Percentiles rank a stretch among this genome's conserved stretches.
Evolutionary conservation across 2,113 vertebrate genomes (phyloP).

Genomic region (Ctenodactylus gundi): DNA sequence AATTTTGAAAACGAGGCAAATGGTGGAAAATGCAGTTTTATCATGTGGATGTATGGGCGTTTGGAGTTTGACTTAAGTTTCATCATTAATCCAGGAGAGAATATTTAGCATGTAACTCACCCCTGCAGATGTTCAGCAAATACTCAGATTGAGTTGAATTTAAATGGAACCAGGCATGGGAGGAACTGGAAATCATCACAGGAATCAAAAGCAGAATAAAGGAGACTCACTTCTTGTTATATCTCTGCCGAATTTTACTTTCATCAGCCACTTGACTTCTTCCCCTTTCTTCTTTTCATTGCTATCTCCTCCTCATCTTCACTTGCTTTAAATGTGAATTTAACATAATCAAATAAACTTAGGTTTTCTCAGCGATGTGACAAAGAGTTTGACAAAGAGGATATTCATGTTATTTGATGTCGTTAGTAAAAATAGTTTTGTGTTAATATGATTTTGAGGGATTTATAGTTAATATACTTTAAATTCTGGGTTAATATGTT

Average conservation of each 20-base stretch:
- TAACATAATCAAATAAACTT: neutral
- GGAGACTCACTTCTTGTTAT: neutral
- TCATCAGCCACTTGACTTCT: neutral
- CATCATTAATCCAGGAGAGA: neutral
- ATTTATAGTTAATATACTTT: conserved; percentile 13
- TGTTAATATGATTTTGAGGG: conserved; percentile 15
- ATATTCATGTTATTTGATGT: neutral
- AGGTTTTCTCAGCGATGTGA: neutral
- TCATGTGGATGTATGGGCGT: neutral
- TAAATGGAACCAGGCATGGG: neutral
- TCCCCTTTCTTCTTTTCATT: neutral
- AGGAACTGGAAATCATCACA: neutral
- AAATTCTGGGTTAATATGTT: conserved; percentile 2
- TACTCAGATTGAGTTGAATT: conserved; percentile 36
- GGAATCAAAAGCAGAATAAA: neutral
- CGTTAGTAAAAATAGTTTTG: conserved; percentile 43
- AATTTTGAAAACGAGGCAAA: neutral
- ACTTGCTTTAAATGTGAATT: neutral
- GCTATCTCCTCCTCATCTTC: neutral
- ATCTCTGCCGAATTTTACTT: neutral
- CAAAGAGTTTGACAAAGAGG: neutral
- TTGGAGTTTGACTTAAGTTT: neutral
- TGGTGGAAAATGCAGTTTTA: neutral
- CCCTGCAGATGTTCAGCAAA: neutral
- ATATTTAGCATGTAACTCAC: neutral